Conservation (phyloP, 2,797 vertebrate species). For the Dendrocincla fuliginosa region DNA sequence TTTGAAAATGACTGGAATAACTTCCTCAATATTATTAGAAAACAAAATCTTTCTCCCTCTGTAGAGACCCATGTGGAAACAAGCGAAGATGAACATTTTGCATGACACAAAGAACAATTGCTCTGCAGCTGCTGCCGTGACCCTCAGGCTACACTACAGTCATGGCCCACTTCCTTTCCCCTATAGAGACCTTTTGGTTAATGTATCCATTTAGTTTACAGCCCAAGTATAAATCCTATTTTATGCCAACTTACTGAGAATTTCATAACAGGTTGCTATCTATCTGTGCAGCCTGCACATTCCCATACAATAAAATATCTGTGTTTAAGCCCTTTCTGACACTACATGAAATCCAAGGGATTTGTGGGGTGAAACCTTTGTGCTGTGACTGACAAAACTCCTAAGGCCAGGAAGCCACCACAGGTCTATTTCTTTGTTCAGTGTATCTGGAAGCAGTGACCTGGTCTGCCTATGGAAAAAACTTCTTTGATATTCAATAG, state of each 20-base stretch:
- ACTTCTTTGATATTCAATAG: neutral
- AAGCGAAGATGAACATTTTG: constrained; percentile 18
- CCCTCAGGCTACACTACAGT: constrained; percentile 34
- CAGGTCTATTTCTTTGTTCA: neutral
- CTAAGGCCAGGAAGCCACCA: neutral
- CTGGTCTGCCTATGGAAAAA: neutral
- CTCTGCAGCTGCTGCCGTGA: constrained; percentile 37
- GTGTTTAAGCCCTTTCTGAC: neutral
- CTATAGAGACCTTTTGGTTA: constrained; percentile 17
- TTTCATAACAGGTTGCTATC: neutral
- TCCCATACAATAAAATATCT: neutral
- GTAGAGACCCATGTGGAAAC: neutral
- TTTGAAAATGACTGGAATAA: neutral
- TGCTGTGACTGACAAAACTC: neutral
- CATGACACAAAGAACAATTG: constrained; percentile 22
- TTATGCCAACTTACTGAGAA: constrained; percentile 5
- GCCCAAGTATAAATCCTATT: constrained; percentile 32
- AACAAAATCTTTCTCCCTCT: neutral
- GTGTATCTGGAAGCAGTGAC: neutral
- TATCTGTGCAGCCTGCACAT: neutral
- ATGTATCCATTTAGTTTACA: constrained; percentile 27
- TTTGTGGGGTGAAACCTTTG: neutral
- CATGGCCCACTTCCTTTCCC: constrained; percentile 19
- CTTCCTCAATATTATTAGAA: neutral
- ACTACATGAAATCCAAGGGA: neutral